Evolutionary conservation across 2,888 invertebrate species (phyloP), one percentile per base, ranked within the genome.

Genomic region (Scrobipalpa atriplicella): DNA sequence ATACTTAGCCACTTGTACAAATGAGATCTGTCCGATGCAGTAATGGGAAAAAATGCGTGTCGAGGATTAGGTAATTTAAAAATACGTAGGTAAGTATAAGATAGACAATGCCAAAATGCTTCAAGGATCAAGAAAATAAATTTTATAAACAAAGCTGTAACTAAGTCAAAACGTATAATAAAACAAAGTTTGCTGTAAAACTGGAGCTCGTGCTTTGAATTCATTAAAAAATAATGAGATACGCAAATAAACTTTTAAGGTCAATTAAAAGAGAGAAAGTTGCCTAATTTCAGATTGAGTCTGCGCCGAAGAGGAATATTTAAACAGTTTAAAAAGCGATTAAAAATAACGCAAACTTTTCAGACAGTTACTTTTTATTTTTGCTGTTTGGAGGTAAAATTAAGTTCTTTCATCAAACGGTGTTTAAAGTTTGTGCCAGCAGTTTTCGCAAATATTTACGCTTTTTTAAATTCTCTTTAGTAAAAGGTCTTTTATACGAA

Each of bases 391-490:
- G 16, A 39, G 62, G 58, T 11, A 36, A 58, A 63, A 62, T 66
- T 58, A 66, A 58, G 63, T 47, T 18, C 19, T 63, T 66, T 39
- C 47, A 58, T 64, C 38, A 58, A 58, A 63, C 63, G 38, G 38
- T 18, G 36, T 56, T 66, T 63, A 18, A 38, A 11, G 61, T 66
- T 66, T 43, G 11, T n/a, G 52, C 47, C 47, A 47, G 47, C n/a
- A 8, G 47, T 5, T 16, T 8, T 16, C 3, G 16, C 47, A 16
- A 47, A 16, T 47, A 8, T n/a, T n/a, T n/a, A 47, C 2, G n/a
- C n/a, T 8, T n/a, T 47, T 47, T 47, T 47, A 47, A 16, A 16
- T 5, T 16, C 3, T 47, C 47, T 47, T 47, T 6, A 47, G n/a
- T 47, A 13, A 3, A 43, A 47, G 16, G 16, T 47, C n/a, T 47